Conservation (phyloP, 2,797 vertebrate species). For the Chanos chanos region DNA sequence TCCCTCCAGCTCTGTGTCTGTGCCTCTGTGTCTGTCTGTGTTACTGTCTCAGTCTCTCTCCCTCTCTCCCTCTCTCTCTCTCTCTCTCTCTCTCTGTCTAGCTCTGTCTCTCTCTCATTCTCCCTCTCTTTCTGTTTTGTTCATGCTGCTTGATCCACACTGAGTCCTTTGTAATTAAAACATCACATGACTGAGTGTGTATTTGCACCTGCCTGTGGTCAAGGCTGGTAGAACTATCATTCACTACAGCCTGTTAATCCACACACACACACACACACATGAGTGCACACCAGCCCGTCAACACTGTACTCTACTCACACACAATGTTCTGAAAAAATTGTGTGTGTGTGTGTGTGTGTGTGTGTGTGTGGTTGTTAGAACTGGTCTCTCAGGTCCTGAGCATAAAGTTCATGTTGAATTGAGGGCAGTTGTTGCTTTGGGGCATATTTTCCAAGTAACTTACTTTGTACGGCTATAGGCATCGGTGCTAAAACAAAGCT, state of each 20-base stretch:
- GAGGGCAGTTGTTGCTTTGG: too few relatives aligned
- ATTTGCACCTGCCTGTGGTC: neutral
- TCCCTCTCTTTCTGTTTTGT: neutral
- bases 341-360: slow-evolving; percentile 21
- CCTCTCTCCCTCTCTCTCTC: neutral
- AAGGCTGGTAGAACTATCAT: neutral
- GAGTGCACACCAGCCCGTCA: too few relatives aligned
- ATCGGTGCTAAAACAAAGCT: too few relatives aligned
- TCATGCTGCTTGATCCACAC: too few relatives aligned
- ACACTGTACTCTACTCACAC: neutral
- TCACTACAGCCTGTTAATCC: neutral
- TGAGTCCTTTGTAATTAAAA: too few relatives aligned
- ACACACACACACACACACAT: slow-evolving; percentile 17
- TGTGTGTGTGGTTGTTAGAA: slow-evolving; percentile 24
- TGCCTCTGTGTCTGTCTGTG: neutral
- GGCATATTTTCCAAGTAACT: too few relatives aligned
- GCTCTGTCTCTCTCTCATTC: neutral
- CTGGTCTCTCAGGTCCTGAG: slow-evolving; percentile 27
- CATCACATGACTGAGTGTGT: neutral
- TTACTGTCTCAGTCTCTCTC: neutral
- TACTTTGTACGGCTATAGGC: too few relatives aligned
- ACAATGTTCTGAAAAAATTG: slow-evolving; percentile 29
- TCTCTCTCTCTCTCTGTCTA: neutral
- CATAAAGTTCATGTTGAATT: too few relatives aligned
- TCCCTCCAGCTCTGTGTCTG: too few relatives aligned